Evolutionary conservation across 2,888 invertebrate species (phyloP).

Genomic region (Oscheius sp.): DNA sequence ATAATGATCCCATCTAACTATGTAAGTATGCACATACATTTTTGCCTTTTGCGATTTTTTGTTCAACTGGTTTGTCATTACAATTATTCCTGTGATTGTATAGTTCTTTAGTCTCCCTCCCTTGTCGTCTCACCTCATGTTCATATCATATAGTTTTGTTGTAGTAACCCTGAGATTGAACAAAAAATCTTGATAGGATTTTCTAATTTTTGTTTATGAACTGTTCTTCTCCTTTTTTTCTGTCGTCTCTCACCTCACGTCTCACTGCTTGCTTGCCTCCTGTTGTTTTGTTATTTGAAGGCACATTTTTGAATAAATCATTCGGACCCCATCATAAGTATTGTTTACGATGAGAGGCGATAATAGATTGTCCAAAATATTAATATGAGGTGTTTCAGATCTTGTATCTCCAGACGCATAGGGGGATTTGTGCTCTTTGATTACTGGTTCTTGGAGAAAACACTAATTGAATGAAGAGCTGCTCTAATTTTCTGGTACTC

Average conservation of each 20-base stretch:
- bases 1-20: not conserved
- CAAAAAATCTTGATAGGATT: conserved; percentile 9
- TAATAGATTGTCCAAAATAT: too few relatives aligned
- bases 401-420: too few relatives aligned
- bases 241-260: too few relatives aligned
- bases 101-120: not conserved
- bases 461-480: too few relatives aligned
- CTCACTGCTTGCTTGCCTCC: conserved; percentile 9
- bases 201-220: not conserved
- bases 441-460: too few relatives aligned
- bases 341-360: too few relatives aligned
- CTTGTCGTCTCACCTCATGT: not conserved
- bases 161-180: not conserved
- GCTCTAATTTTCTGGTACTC: too few relatives aligned
- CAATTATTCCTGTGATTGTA: conserved; percentile 5
- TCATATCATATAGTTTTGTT: conserved; percentile 8
- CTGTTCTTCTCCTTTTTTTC: not conserved
- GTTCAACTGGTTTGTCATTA: not conserved
- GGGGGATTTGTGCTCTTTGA: too few relatives aligned
- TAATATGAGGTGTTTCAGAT: too few relatives aligned
- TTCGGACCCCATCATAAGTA: too few relatives aligned
- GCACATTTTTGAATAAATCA: too few relatives aligned
- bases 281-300: conserved; percentile 9
- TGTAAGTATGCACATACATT: conserved; percentile 22
- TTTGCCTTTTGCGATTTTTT: not conserved